These are phyloP conservation scores for Neopipo cinnamomea DNA, from an alignment of 2,113 vertebrate genomes.

Conservation along the genomic window DNA sequence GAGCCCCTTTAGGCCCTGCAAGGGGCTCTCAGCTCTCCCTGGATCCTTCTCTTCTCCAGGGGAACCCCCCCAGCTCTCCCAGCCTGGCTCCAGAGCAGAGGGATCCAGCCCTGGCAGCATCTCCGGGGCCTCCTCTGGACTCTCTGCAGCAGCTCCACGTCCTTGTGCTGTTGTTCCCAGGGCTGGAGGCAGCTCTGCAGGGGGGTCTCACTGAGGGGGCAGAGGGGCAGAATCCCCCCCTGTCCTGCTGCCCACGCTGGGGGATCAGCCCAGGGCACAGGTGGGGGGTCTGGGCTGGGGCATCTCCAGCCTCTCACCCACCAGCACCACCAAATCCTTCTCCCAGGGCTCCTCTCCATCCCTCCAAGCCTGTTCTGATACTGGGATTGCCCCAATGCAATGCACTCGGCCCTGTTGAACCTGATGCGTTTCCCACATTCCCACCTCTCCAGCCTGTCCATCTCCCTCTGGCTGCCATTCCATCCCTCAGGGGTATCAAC, in stretches of 20 bases:
- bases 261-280: fast-evolving
- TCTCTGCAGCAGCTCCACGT: not conserved
- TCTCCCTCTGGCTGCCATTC: not conserved
- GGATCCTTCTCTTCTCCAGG: not conserved
- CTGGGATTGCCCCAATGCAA: not conserved
- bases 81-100: not conserved
- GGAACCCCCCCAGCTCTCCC: not conserved
- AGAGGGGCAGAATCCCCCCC: not conserved
- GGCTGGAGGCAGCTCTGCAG: not conserved
- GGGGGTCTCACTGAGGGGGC: not conserved
- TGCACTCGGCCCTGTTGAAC: not conserved
- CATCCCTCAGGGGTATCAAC: not conserved
- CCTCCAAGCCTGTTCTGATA: not conserved
- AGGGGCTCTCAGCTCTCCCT: not conserved
- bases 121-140: not conserved
- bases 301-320: not conserved
- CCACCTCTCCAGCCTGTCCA: not conserved
- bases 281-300: no score
- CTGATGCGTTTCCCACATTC: not conserved
- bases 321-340: not conserved
- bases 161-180: not conserved
- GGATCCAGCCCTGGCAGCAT: not conserved
- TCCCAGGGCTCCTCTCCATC: not conserved
- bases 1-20: not conserved
- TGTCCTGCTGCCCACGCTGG: not conserved